Evolutionary conservation across 2,888 invertebrate genomes (phyloP).

Genomic region (Entomobrya proxima): DNA sequence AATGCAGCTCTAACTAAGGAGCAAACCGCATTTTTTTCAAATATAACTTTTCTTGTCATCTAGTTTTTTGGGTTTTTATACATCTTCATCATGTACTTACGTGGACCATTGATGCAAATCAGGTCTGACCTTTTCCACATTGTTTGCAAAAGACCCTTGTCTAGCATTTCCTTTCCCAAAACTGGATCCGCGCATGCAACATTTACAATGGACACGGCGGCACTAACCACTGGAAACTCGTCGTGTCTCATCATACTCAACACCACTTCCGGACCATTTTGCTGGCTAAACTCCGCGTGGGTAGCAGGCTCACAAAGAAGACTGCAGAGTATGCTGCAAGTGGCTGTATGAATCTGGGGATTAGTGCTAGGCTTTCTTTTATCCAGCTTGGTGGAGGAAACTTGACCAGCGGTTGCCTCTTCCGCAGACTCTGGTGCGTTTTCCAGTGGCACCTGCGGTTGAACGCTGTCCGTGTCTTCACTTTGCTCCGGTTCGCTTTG

Average conservation of each 20-base stretch:
- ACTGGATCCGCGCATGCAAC: constrained; percentile 65
- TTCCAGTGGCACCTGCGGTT: background rate
- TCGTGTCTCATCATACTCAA: constrained; percentile 59
- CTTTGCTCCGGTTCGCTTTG: background rate
- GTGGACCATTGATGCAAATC: constrained; percentile 66
- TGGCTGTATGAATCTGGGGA: constrained; percentile 55
- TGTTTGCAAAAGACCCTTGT: constrained; percentile 68
- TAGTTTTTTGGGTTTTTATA: no score
- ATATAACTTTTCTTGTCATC: background rate
- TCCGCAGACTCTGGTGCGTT: background rate
- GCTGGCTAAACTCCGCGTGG: constrained; percentile 56
- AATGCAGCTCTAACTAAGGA: constrained; percentile 78
- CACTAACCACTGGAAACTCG: constrained; percentile 69
- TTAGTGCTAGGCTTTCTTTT: no score
- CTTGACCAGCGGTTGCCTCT: background rate
- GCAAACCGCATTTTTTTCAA: background rate
- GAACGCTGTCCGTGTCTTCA: no score
- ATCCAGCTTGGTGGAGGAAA: no score
- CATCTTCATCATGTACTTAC: constrained; percentile 46
- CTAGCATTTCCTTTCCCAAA: constrained; percentile 64
- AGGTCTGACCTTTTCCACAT: constrained; percentile 72
- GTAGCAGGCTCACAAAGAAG: constrained; percentile 67
- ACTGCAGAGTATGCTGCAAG: constrained; percentile 65
- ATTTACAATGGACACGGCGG: constrained; percentile 70
- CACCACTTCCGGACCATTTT: constrained; percentile 61